These are phyloP conservation scores for Corythornis cristatus DNA, from an alignment of 2,113 vertebrate species.

Conservation along the genomic window DNA sequence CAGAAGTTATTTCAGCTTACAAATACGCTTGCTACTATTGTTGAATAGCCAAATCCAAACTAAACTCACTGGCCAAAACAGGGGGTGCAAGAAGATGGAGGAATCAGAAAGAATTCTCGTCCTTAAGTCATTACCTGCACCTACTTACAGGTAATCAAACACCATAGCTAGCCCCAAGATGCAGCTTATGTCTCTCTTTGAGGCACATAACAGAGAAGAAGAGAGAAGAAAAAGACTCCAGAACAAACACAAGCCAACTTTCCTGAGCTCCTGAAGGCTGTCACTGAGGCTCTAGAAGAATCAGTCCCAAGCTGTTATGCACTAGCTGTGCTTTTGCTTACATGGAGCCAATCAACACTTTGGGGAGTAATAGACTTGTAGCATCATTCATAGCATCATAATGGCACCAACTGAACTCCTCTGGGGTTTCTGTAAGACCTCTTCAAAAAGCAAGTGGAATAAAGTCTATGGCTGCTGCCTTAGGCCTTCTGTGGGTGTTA, in stretches of 20 bases:
- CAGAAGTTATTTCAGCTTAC: not conserved
- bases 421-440: constrained; percentile 8
- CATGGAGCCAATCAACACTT: not conserved
- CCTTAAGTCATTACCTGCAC: not conserved
- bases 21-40: not conserved
- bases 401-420: constrained; percentile 6
- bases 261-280: not conserved
- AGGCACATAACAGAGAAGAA: not conserved
- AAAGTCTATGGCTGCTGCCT: constrained; percentile 24
- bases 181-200: not conserved
- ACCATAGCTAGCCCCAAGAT: not conserved
- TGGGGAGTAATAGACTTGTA: not conserved
- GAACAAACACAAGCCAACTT: not conserved
- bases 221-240: not conserved
- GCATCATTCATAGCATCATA: constrained; percentile 1
- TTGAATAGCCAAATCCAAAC: not conserved
- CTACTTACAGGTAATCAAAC: not conserved
- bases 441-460: constrained; percentile 13
- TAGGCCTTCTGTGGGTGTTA: constrained; percentile 44
- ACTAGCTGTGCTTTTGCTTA: not conserved
- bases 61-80: not conserved
- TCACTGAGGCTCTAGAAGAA: not conserved
- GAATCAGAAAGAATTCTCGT: not conserved
- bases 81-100: not conserved
- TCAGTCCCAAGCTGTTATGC: not conserved